phyloP scores from a whole-genome alignment of 1,140 invertebrate genomes.

The Eurosta solidaginis region DNA sequence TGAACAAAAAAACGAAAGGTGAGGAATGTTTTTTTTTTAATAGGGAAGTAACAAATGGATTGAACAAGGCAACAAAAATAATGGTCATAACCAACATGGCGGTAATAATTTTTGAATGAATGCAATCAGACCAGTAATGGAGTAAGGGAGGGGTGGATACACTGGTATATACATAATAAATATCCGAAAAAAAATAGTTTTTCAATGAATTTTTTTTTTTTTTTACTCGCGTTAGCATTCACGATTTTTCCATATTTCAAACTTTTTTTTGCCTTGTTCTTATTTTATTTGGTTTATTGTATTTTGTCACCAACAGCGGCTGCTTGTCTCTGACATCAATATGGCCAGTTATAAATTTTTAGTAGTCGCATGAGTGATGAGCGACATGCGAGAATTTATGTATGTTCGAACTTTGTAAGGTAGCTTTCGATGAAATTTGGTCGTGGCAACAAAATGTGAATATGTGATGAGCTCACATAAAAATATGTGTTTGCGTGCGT shows the following conservation, averaged over 20 bases:
- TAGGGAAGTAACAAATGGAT: neutral
- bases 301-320: neutral
- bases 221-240: neutral
- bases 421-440: neutral
- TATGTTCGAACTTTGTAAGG: neutral
- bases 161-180: too few relatives aligned
- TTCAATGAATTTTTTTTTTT: neutral
- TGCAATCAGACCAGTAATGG: neutral
- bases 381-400: constrained; percentile 18
- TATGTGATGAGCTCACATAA: too few relatives aligned
- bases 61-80: neutral
- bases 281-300: neutral
- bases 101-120: neutral
- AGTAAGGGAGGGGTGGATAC: too few relatives aligned
- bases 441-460: neutral
- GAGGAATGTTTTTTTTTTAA: neutral
- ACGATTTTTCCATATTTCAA: neutral
- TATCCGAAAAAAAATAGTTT: too few relatives aligned
- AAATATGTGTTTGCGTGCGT: neutral
- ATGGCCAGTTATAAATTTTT: constrained; percentile 26
- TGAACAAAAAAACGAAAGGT: neutral
- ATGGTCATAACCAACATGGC: neutral
- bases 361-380: constrained; percentile 19
- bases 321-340: constrained; percentile 4
- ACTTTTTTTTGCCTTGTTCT: neutral